These are phyloP conservation scores for Heliconius sara DNA, from an alignment of 2,888 invertebrate genomes.

Conservation along the genomic window DNA sequence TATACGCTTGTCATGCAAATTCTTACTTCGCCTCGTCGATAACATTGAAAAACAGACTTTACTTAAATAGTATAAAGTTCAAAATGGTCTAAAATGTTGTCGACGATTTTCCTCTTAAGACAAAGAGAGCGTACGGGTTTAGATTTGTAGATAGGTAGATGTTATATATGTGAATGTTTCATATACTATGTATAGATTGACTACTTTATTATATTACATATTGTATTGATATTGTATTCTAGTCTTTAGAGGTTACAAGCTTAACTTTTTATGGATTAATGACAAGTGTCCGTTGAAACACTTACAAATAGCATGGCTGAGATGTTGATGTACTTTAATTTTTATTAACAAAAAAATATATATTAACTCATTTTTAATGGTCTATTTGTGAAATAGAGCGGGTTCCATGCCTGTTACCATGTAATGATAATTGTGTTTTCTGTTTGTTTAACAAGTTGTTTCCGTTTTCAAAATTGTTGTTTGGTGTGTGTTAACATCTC, in stretches of 20 bases:
- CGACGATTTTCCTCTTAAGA: slow-evolving; percentile 51
- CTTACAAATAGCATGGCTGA: slow-evolving; percentile 53
- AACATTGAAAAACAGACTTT: slow-evolving; percentile 44
- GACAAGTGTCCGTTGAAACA: slow-evolving; percentile 51
- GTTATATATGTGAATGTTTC: slow-evolving; percentile 76
- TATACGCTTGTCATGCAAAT: slow-evolving; percentile 62
- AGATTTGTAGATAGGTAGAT: slow-evolving; percentile 76
- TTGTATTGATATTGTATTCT: slow-evolving; percentile 38
- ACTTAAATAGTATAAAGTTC: neutral
- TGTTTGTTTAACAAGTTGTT: slow-evolving; percentile 1
- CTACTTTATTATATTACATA: slow-evolving; percentile 48
- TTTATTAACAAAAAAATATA: slow-evolving; percentile 25
- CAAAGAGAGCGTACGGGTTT: slow-evolving; percentile 56
- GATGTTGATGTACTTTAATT: slow-evolving; percentile 54
- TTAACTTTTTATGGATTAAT: slow-evolving; percentile 54
- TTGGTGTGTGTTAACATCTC: slow-evolving; percentile 39
- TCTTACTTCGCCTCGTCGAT: slow-evolving; percentile 48
- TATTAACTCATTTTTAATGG: slow-evolving; percentile 8
- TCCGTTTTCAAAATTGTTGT: slow-evolving; percentile 31
- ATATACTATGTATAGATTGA: slow-evolving; percentile 49
- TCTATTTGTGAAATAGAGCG: neutral
- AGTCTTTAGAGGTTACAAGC: slow-evolving; percentile 69
- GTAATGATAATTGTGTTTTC: neutral
- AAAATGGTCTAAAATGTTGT: slow-evolving; percentile 51
- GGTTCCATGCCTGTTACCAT: slow-evolving; percentile 1